A percentile compares a stretch with the other conserved stretches of the same genome.
Evolutionary conservation across 2,888 invertebrate species (phyloP).

Genomic region (Octodonta nipae): DNA sequence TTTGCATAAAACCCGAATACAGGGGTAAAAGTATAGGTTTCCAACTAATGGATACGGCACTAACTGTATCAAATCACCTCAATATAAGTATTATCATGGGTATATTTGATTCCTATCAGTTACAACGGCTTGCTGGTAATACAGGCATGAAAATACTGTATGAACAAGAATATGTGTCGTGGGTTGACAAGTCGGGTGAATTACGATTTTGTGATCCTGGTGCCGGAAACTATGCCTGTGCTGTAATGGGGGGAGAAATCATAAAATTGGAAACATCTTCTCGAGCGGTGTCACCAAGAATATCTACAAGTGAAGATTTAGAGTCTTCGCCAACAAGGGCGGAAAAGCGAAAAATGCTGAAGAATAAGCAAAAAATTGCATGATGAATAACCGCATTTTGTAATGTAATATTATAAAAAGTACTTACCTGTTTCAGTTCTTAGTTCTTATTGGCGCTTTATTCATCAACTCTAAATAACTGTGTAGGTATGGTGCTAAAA

Average conservation of each 20-base stretch:
- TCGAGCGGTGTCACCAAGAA: too few species aligned
- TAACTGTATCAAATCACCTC: slow-evolving; percentile 28
- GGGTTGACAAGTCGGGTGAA: slow-evolving; percentile 31
- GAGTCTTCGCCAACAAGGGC: too few species aligned
- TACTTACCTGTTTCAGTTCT: too few species aligned
- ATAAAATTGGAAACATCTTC: background rate
- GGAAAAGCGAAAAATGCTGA: too few species aligned
- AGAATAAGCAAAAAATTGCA: too few species aligned
- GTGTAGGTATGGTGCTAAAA: too few species aligned
- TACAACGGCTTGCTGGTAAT: slow-evolving; percentile 26
- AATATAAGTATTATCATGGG: slow-evolving; percentile 27
- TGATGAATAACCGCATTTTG: too few species aligned
- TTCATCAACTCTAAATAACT: too few species aligned
- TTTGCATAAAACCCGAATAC: slow-evolving; percentile 27
- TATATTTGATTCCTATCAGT: slow-evolving; percentile 21
- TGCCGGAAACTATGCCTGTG: slow-evolving; percentile 37
- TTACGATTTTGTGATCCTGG: slow-evolving; percentile 40
- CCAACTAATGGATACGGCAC: slow-evolving; percentile 14
- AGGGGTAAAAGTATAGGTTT: slow-evolving; percentile 19
- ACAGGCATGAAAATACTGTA: slow-evolving; percentile 23
- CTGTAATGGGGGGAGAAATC: slow-evolving; percentile 29
- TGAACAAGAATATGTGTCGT: slow-evolving; percentile 36
- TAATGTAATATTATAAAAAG: too few species aligned
- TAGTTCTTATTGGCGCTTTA: too few species aligned
- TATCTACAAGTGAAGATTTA: too few species aligned